These are phyloP conservation scores for Sterrhoptilus dennistouni DNA, from an alignment of 2,113 vertebrate species.

Conservation along the genomic window DNA sequence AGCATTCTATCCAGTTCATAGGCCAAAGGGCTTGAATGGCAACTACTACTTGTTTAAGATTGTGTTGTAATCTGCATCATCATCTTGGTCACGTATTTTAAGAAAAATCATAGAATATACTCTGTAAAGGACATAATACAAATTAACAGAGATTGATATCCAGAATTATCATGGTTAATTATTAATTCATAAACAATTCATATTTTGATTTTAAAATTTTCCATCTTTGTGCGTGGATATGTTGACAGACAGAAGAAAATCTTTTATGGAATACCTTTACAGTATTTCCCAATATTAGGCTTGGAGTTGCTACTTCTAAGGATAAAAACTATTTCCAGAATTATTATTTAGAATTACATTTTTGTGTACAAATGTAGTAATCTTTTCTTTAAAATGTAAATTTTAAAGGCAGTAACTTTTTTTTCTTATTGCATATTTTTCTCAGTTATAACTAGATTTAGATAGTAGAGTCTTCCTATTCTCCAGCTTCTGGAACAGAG, in stretches of 20 bases:
- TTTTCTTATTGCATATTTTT: neutral
- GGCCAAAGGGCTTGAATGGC: neutral
- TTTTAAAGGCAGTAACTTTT: neutral
- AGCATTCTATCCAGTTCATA: neutral
- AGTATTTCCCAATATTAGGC: neutral
- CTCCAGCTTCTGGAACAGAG: neutral
- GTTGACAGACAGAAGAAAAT: neutral
- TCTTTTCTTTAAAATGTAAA: neutral
- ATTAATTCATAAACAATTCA: neutral
- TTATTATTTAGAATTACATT: neutral
- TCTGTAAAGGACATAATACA: neutral
- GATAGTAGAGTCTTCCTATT: neutral
- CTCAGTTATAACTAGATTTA: neutral
- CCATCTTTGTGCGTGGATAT: neutral
- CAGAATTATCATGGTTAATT: neutral
- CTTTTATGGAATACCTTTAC: neutral
- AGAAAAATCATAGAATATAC: neutral
- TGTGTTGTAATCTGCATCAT: neutral
- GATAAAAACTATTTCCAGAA: neutral
- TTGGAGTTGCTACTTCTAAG: neutral
- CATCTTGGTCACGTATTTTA: neutral
- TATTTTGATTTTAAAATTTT: neutral
- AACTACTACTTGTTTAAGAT: neutral
- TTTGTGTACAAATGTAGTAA: neutral
- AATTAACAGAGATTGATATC: neutral